Conservation (phyloP, 2,797 vertebrate genomes). For the Schizopygopsis pylzovi region DNA sequence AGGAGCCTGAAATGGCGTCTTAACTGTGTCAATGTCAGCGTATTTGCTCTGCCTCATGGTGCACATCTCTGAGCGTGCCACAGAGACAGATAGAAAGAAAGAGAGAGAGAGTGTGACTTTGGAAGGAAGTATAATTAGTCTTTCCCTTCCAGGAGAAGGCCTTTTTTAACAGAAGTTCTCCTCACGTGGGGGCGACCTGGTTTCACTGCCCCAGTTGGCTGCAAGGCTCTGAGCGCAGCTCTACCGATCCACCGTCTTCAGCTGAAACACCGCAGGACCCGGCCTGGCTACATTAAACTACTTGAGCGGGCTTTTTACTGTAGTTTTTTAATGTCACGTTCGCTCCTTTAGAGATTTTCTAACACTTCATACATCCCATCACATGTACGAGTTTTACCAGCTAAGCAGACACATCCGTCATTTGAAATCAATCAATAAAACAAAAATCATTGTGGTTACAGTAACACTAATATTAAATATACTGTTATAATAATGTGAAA, state of each 20-base stretch:
- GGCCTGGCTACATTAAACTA: neutral
- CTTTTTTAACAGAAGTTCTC: conserved; percentile 72
- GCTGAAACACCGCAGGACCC: conserved; percentile 8
- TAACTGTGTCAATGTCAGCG: conserved; percentile 81
- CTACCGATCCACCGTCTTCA: conserved; percentile 9
- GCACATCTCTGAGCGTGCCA: conserved; percentile 64
- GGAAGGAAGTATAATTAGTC: conserved; percentile 79
- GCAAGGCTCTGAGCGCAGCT: conserved; percentile 32
- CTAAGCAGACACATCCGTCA: neutral
- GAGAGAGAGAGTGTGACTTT: conserved; percentile 72
- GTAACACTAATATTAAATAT: neutral
- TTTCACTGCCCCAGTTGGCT: conserved; percentile 78
- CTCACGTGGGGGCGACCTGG: conserved; percentile 78
- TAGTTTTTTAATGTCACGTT: neutral
- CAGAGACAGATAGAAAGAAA: conserved; percentile 55
- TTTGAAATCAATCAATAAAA: neutral
- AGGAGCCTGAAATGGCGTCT: conserved; percentile 66
- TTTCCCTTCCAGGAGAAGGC: conserved; percentile 76
- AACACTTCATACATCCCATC: neutral
- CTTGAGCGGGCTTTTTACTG: neutral
- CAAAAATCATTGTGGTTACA: neutral
- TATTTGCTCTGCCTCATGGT: conserved; percentile 64
- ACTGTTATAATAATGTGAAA: neutral
- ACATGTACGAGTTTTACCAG: neutral
- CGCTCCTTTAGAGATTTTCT: neutral